phyloP scores from a whole-genome alignment of 2,797 vertebrate genomes.

The Pelobates cultripes region DNA sequence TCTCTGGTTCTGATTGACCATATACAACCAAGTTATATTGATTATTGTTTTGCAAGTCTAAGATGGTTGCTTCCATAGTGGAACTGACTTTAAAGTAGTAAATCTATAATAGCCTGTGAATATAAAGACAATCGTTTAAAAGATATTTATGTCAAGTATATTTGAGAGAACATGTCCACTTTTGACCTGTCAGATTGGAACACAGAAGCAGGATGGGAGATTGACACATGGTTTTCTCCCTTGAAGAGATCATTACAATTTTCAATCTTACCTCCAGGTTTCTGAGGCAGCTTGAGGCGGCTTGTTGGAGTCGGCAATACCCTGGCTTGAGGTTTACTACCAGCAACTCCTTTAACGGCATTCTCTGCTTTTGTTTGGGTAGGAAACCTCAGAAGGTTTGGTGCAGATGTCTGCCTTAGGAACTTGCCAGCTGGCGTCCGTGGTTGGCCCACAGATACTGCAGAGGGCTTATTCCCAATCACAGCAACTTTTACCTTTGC shows the following conservation, averaged over 20 bases:
- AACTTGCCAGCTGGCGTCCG: constrained; percentile 62
- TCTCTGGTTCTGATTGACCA: too few species aligned
- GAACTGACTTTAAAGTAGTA: too few species aligned
- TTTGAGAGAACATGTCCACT: too few species aligned
- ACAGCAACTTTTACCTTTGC: constrained; percentile 47
- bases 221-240: too few species aligned
- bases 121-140: too few species aligned
- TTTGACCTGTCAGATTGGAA: too few species aligned
- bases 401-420: constrained; percentile 57
- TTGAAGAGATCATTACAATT: background rate
- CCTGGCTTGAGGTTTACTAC: constrained; percentile 64
- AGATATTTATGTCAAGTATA: too few species aligned
- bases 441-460: constrained; percentile 30
- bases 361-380: constrained; percentile 57
- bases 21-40: too few species aligned
- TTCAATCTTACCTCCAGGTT: constrained; percentile 64
- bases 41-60: too few species aligned
- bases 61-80: too few species aligned
- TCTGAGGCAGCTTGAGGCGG: constrained; percentile 58
- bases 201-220: too few species aligned
- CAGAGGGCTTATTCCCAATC: constrained; percentile 3
- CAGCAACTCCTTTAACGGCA: constrained; percentile 58
- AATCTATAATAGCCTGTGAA: too few species aligned
- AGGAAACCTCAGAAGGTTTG: constrained; percentile 55
- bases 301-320: constrained; percentile 60